Conservation (phyloP, 2,888 invertebrate species). For the Drosophila putrida region DNA sequence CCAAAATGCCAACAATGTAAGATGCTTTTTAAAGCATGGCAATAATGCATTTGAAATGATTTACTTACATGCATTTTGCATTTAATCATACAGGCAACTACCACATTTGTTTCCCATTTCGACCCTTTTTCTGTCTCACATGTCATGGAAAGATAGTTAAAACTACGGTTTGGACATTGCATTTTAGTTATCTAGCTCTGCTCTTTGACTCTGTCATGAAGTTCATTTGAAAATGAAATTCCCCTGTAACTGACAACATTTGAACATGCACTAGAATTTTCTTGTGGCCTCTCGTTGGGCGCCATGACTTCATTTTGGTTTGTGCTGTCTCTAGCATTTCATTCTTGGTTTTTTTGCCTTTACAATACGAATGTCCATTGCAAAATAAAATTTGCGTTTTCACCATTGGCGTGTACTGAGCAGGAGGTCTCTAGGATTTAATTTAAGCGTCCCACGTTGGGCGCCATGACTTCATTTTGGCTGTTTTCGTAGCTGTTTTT, state of each 20-base stretch:
- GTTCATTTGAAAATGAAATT: constrained; percentile 29
- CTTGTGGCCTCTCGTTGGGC: constrained; percentile 4
- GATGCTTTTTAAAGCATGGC: constrained; percentile 15
- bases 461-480: constrained; percentile 37
- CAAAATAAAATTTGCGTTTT: constrained; percentile 14
- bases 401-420: neutral
- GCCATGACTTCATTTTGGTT: constrained; percentile 13
- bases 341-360: neutral
- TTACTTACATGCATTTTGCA: constrained; percentile 30
- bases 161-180: constrained; percentile 28
- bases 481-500: constrained; percentile 23
- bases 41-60: constrained; percentile 46
- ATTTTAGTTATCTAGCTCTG: constrained; percentile 15
- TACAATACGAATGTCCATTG: constrained; percentile 2
- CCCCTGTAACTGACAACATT: constrained; percentile 11
- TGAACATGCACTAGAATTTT: neutral
- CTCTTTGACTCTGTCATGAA: constrained; percentile 12
- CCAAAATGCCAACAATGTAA: constrained; percentile 25
- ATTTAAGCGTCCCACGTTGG: constrained; percentile 19
- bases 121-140: constrained; percentile 6
- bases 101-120: constrained; percentile 4
- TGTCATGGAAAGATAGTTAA: constrained; percentile 35
- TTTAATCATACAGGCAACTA: constrained; percentile 15
- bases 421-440: neutral
- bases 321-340: neutral